phyloP scores from a whole-genome alignment of 2,113 vertebrate genomes.

The Martes martes region DNA sequence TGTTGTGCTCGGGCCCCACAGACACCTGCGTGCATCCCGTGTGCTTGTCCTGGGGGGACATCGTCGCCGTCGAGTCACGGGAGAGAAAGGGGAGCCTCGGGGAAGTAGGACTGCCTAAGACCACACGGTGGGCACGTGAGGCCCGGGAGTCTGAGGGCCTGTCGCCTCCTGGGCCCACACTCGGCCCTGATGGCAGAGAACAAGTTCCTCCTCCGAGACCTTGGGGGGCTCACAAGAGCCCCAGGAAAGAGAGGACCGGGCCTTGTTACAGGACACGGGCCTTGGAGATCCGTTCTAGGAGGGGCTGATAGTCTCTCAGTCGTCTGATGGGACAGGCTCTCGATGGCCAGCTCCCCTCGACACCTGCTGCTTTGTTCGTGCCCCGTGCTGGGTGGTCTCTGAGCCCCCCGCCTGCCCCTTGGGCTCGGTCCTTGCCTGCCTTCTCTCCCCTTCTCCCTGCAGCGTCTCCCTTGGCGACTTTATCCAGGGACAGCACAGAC shows the following conservation, averaged over 20 bases:
- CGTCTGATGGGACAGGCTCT: background rate
- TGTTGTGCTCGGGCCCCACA: background rate
- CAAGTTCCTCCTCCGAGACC: background rate
- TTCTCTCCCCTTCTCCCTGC: background rate
- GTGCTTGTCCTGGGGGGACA: background rate
- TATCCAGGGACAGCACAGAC: background rate
- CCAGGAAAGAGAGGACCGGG: background rate
- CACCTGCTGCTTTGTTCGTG: accelerated
- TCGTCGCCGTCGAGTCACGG: accelerated
- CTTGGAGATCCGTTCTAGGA: background rate
- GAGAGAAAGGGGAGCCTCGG: background rate
- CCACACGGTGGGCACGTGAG: background rate
- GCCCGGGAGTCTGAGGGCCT: background rate
- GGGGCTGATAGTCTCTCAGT: background rate
- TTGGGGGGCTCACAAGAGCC: background rate
- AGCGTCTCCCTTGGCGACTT: background rate
- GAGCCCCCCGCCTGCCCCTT: background rate
- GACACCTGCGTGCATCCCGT: accelerated
- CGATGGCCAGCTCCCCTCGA: background rate
- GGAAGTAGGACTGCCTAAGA: background rate
- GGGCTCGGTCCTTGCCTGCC: background rate
- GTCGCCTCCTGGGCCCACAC: too few relatives aligned
- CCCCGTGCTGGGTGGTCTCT: background rate
- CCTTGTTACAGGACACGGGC: background rate
- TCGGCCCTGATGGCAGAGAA: background rate